These are phyloP conservation scores for Argyresthia albistria DNA, from an alignment of 2,888 invertebrate species.

Conservation along the genomic window DNA sequence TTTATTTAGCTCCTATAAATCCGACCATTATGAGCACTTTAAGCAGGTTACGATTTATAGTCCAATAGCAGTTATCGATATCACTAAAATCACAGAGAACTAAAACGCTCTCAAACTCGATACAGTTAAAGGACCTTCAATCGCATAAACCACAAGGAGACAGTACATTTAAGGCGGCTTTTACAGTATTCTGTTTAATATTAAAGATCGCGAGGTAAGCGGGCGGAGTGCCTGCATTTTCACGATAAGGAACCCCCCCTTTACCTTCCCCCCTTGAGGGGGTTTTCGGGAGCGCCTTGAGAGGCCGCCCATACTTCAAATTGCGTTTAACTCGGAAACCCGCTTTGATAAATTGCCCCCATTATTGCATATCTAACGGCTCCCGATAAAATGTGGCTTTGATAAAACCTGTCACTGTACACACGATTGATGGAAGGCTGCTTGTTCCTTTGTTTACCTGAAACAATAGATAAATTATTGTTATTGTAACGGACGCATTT, in stretches of 20 bases:
- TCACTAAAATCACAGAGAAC: background rate
- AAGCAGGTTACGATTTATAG: too few relatives aligned
- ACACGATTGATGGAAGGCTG: slow-evolving; percentile 10
- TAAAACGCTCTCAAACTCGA: background rate
- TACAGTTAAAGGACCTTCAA: background rate
- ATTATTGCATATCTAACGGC: slow-evolving; percentile 66
- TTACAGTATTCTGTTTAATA: slow-evolving; percentile 68
- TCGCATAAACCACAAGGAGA: background rate
- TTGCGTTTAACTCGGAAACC: slow-evolving; percentile 69
- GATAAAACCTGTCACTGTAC: slow-evolving; percentile 32
- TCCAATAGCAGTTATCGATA: background rate
- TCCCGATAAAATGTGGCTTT: slow-evolving; percentile 46
- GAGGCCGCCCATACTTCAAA: slow-evolving; percentile 66
- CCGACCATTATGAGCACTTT: too few relatives aligned
- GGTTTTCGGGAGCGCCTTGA: slow-evolving; percentile 43
- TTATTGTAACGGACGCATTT: background rate
- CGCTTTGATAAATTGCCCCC: slow-evolving; percentile 65
- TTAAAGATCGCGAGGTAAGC: slow-evolving; percentile 71
- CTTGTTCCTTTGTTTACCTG: slow-evolving; percentile 30
- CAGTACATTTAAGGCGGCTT: slow-evolving; percentile 25
- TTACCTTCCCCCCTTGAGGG: slow-evolving; percentile 40
- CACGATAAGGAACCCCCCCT: slow-evolving; percentile 60
- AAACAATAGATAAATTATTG: slow-evolving; percentile 20
- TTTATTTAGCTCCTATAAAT: too few relatives aligned
- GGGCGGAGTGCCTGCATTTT: slow-evolving; percentile 66